Conservation (phyloP, 2,113 vertebrate species). For the Myrmecophaga tridactyla region DNA sequence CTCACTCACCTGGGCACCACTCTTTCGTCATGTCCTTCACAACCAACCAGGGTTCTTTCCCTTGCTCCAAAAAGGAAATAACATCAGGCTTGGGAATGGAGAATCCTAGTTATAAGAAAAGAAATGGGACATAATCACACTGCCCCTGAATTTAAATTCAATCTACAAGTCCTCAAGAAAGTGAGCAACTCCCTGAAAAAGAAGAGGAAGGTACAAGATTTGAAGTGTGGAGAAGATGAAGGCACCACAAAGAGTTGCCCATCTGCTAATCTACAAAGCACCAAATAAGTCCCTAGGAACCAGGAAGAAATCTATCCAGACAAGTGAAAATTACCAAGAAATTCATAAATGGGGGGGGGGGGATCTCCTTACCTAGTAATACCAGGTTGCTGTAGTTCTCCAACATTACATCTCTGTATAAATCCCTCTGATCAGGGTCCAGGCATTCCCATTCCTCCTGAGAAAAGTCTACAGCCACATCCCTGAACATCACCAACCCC, state of each 20-base stretch:
- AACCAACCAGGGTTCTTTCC: not conserved
- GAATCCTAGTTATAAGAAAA: not conserved
- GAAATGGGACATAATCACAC: not conserved
- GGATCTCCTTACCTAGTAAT: not conserved
- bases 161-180: not conserved
- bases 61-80: not conserved
- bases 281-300: not conserved
- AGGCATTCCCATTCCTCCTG: not conserved
- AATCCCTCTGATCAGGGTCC: not conserved
- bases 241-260: not conserved
- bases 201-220: not conserved
- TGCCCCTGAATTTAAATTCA: not conserved
- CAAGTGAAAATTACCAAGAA: not conserved
- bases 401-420: not conserved
- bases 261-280: not conserved
- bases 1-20: not conserved
- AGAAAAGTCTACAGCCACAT: not conserved
- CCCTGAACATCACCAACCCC: not conserved
- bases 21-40: not conserved
- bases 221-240: not conserved
- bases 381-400: not conserved
- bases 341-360: not conserved
- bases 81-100: not conserved
- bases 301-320: not conserved
- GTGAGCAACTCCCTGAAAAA: not conserved